Percentiles rank a stretch among this genome's conserved stretches.
Conservation (phyloP, 2,888 invertebrate genomes). For the Pheosia tremula region DNA sequence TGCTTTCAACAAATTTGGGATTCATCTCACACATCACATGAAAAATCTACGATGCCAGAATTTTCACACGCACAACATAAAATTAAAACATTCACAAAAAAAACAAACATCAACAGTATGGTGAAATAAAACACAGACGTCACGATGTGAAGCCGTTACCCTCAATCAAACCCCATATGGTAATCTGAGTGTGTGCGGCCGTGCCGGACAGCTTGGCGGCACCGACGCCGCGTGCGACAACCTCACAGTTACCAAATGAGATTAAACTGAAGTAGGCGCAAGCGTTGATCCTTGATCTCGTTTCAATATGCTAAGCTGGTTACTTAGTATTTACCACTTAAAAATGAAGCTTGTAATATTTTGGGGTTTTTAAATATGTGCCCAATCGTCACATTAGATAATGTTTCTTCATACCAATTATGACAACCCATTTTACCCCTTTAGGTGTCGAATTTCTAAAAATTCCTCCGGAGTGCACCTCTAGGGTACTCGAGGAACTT, state of each 20-base stretch:
- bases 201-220: slow-evolving; percentile 47
- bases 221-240: slow-evolving; percentile 65
- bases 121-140: slow-evolving; percentile 74
- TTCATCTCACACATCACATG: no score
- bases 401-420: no score
- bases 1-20: no score
- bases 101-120: slow-evolving; percentile 50
- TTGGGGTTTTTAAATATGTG: no score
- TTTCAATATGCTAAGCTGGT: slow-evolving; percentile 18
- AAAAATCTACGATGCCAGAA: slow-evolving; percentile 7
- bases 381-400: no score
- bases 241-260: slow-evolving; percentile 99
- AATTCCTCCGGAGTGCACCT: no score
- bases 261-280: slow-evolving; percentile 90
- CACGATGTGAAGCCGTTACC: slow-evolving; percentile 75
- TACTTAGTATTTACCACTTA: background rate
- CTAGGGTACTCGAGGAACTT: no score
- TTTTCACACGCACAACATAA: slow-evolving; percentile 19
- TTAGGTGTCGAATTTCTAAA: no score
- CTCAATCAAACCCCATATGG: slow-evolving; percentile 93
- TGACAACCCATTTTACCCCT: no score
- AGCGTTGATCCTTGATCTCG: slow-evolving; percentile 55
- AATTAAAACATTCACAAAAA: slow-evolving; percentile 42
- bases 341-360: background rate
- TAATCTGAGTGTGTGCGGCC: slow-evolving; percentile 88